Evolutionary conservation across 1,140 invertebrate genomes (phyloP).

Genomic region (Plodia interpunctella): DNA sequence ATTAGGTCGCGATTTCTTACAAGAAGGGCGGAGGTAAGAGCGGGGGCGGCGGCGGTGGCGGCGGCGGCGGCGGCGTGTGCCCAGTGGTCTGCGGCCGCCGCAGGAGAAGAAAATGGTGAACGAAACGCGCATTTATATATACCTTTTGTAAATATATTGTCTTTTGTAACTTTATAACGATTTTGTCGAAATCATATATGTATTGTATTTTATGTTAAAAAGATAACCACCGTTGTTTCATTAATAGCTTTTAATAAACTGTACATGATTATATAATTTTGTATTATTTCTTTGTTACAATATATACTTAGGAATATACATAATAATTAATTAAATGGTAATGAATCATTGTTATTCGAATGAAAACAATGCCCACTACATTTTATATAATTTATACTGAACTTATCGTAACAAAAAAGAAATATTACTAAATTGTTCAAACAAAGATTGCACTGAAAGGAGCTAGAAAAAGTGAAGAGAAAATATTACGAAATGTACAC

Average conservation of each 20-base stretch:
- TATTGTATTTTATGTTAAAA: neutral
- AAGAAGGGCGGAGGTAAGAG: slow-evolving; percentile 14
- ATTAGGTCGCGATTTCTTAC: slow-evolving; percentile 24
- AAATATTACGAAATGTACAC: slow-evolving; percentile 35
- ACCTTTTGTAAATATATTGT: neutral
- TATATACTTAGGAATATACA: slow-evolving; percentile 60
- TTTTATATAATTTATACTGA: slow-evolving; percentile 39
- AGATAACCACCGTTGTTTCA: slow-evolving; percentile 14
- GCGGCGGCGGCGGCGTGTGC: slow-evolving; percentile 11
- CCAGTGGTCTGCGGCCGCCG: neutral
- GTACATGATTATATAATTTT: slow-evolving; percentile 65
- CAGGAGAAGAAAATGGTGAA: neutral
- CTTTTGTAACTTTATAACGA: neutral
- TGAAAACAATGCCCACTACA: slow-evolving; percentile 48
- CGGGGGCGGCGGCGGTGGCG: slow-evolving; percentile 12
- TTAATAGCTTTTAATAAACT: slow-evolving; percentile 61
- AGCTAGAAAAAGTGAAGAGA: slow-evolving; percentile 41
- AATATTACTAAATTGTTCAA: slow-evolving; percentile 65
- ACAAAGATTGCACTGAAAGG: slow-evolving; percentile 67
- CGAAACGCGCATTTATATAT: too few relatives aligned
- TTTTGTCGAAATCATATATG: neutral
- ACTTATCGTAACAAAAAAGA: slow-evolving; percentile 49
- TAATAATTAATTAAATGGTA: slow-evolving; percentile 55
- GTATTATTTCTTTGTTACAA: slow-evolving; percentile 41
- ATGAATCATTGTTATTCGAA: slow-evolving; percentile 52